Evolutionary conservation across 2,797 vertebrate species (phyloP), one percentile per base, ranked within the genome.

Genomic region (Crypturellus tataupa): DNA sequence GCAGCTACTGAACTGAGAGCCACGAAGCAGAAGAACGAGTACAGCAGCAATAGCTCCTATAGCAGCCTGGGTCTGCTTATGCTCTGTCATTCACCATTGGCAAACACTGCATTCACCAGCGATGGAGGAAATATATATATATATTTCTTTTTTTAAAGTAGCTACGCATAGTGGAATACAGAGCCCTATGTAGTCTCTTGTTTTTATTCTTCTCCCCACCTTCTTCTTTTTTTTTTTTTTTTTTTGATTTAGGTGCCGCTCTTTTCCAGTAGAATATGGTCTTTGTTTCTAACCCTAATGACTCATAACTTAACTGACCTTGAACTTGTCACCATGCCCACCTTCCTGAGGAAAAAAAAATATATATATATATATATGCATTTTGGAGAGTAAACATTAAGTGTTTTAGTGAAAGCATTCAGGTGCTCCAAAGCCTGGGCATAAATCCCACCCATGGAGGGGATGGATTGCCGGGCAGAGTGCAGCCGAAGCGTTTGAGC

Each of bases 21-120:
- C 67, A 23, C 2, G 27, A 46, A 49, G 44, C 21, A 62, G 67
- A 85, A 31, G 27, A 62, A 47, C 0, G 1, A 55, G 33, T 24
- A n/a, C 12, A 67, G 60, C 6, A 68, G 40, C 2, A 4, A 12
- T 1, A 21, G 35, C 37, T 72, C 24, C 47, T 69, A 4, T 1
- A 59, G 33, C 35, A 80, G 56, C 56, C 77, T 37, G 18, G 46
- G 42, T 93, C 40, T 72, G 19, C 76, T 65, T 12, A 42, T 72
- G 64, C 69, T 56, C 6, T 49, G 51, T 73, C 82, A 80, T 80
- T 90, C 92, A 86, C 85, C 85, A 60, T 37, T 88, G 60, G 94
- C 92, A 96, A 86, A 85, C 3, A 0, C 56, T n/a, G 73, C 18
- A 1, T 14, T 81, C 80, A 84, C 55, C 13, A 3, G 25, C 1